Evolutionary conservation across 2,113 vertebrate species (phyloP), one percentile per base, ranked within the genome.

Genomic region (Nothoprocta perdicaria): DNA sequence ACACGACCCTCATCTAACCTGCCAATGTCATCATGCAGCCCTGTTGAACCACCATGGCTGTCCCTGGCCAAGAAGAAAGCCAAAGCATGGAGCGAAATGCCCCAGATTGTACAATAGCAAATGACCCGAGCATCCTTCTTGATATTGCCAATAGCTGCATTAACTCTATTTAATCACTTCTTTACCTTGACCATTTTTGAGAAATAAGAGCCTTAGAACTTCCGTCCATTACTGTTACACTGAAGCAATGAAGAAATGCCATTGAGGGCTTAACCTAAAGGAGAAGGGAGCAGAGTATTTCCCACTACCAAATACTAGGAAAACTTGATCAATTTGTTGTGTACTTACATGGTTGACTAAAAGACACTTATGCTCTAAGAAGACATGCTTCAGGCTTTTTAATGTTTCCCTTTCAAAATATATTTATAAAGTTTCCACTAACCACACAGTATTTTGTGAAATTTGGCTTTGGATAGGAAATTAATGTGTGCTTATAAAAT

Each of bases 1-100:
- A 87, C 74, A 38, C 94, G 77, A 60, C 65, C 68, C 38, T 74
- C 91, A 84, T 80, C 92, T 77, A 85, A 63, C 65, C 75, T 97
- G 10, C 95, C 97, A n/a, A 13, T 97, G 33, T 65, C 87, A 55
- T 73, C 94, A 4, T 77, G 96, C 87, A 81, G 96, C 67, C 94
- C 98, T 26, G 97, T 95, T 4, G 98, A 99, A 91, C 99, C 98
- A 0, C 98, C 98, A 6, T 99, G 98, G 99, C 98, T 99, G 88
- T 98, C 98, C 4, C 81, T 99, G 95, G 98, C 99, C 92, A 99
- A 99, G 97, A 98, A 99, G 96, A 99, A 99, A 96, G 98, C 98
- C 94, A 98, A 99, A 96, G 99, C 98, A 16, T 99, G 99, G 98
- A 99, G 98, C 48, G 98, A 98, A 80, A 98, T 98, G 97, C 97